Base-by-base conservation (phyloP, 2,113 vertebrate genomes). In the Indri indri region DNA sequence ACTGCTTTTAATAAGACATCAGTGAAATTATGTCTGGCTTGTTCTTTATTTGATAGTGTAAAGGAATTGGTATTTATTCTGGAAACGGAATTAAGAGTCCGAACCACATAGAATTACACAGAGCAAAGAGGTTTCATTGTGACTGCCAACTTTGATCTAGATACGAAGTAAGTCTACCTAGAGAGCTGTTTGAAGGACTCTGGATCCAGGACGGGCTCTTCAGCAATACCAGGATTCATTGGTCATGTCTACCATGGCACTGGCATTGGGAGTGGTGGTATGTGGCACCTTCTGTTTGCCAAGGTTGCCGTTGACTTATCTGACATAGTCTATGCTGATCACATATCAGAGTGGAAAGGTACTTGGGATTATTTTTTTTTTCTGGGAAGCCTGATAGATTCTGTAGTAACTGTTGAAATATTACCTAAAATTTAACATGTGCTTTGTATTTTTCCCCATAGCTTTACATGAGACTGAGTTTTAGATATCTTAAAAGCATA, bases 1-100 rank as follows among this genome's bases (percentile, higher is more conserved):
- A 47, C 65, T 45, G 18, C 82, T 90, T 96, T 97, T 76, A 95
- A 73, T 76, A 92, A 94, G 90, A 87, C 32, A 50, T 40, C 1
- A 66, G 66, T 32, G 66, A 88, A 91, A 90, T 90, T 70, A 70
- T 52, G 34, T 66, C 81, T 63, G 23, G 54, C 81, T 68, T 68
- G 32, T 57, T 91, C 47, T 85, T 94, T 87, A 85, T 85, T 95
- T 83, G 59, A 47, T 84, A 94, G 37, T 17, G 37, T 90, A 83
- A 89, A 93, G 40, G n/a, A 65, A 61, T 83, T 80, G 57, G 76
- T 93, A 76, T 47, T 83, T 83, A 71, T 87, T 84, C 59, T 84
- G 50, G 70, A 90, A 92, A 90, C 77, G 71, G 65, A 95, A 52
- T 81, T 87, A 84, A 83, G 37, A 86, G 20, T 82, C 77, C 12